Evolutionary conservation across 2,888 invertebrate species (phyloP).

Genomic region (Caenorhabditis sp.): DNA sequence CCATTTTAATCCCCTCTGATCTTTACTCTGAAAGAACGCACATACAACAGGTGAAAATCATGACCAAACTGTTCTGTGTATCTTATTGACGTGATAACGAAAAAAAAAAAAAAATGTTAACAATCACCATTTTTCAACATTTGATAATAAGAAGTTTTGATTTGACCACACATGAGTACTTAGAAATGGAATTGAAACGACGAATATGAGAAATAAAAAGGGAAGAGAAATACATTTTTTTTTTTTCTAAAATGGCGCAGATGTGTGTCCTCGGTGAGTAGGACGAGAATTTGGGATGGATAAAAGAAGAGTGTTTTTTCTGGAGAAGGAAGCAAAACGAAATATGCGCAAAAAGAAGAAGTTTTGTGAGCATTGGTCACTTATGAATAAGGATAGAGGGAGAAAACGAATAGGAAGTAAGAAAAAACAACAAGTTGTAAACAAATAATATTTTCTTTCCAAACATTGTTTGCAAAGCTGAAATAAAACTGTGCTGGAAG

Average conservation of each 20-base stretch:
- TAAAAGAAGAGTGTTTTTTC: slow-evolving; percentile 5
- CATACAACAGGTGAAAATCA: too few relatives aligned
- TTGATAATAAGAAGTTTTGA: too few relatives aligned
- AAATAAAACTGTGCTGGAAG: too few relatives aligned
- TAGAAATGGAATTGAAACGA: background rate
- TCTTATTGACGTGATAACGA: too few relatives aligned
- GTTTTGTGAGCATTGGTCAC: slow-evolving; percentile 16
- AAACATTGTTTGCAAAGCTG: too few relatives aligned
- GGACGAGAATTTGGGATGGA: slow-evolving; percentile 6
- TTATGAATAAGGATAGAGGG: slow-evolving; percentile 13
- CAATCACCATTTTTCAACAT: too few relatives aligned
- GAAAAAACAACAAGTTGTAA: slow-evolving; percentile 1
- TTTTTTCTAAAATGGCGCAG: background rate
- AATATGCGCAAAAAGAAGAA: slow-evolving; percentile 1
- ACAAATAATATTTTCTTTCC: background rate
- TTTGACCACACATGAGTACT: background rate
- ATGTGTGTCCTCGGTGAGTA: background rate
- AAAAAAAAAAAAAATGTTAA: too few relatives aligned
- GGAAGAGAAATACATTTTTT: background rate
- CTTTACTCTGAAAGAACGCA: too few relatives aligned
- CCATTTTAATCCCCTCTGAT: too few relatives aligned
- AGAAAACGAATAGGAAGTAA: slow-evolving; percentile 5
- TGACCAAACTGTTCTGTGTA: too few relatives aligned
- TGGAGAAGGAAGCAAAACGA: slow-evolving; percentile 2
- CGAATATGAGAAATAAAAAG: background rate